A percentile compares a stretch with the other conserved stretches of the same genome.
Conservation (phyloP, 1,140 invertebrate species). For the Helicorthomorpha holstii region DNA sequence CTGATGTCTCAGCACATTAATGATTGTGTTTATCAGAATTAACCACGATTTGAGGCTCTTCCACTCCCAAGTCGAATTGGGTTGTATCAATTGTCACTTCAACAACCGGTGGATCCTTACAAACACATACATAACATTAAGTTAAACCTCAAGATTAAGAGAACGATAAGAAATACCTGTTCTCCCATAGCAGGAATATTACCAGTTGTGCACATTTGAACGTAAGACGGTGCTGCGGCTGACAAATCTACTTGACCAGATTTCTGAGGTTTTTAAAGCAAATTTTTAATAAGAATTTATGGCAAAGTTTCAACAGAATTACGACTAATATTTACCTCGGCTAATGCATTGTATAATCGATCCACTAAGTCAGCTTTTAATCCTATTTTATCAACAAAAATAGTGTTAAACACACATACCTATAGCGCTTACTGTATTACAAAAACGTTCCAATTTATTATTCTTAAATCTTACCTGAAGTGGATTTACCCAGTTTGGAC, state of each 20-base stretch:
- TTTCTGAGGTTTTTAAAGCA: neutral
- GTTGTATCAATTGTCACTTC: neutral
- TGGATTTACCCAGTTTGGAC: slow-evolving; percentile 14
- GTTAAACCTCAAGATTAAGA: too few relatives aligned
- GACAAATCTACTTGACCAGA: too few relatives aligned
- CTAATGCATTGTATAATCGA: slow-evolving; percentile 1
- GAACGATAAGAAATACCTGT: too few relatives aligned
- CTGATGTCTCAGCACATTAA: too few relatives aligned
- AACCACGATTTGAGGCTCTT: neutral
- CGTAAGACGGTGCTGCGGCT: too few relatives aligned
- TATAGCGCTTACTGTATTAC: neutral
- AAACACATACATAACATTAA: too few relatives aligned
- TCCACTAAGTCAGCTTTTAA: slow-evolving; percentile 15
- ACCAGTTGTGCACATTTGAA: too few relatives aligned
- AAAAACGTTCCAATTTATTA: neutral
- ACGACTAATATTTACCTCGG: neutral
- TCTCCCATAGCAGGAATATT: too few relatives aligned
- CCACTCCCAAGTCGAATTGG: neutral
- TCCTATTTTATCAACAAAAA: slow-evolving; percentile 13
- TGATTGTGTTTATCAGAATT: too few relatives aligned
- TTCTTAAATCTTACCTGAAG: slow-evolving; percentile 12
- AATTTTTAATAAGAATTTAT: neutral
- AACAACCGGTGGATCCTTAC: neutral
- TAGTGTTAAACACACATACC: neutral
- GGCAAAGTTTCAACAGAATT: neutral